Conservation (phyloP, 2,113 vertebrate genomes). For the Channa argus region DNA sequence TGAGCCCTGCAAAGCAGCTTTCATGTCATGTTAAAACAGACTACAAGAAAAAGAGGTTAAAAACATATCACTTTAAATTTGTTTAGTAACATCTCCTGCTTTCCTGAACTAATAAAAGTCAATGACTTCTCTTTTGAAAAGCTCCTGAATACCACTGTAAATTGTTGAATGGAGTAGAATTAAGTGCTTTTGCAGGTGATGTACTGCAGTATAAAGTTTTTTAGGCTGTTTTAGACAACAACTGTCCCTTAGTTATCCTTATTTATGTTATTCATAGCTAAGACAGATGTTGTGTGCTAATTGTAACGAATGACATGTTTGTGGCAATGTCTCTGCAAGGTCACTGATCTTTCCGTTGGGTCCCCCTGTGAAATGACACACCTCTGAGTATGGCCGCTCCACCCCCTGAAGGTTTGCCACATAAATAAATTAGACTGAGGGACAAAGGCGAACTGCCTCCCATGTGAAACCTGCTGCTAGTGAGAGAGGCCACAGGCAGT, state of each 20-base stretch:
- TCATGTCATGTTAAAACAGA: slow-evolving; percentile 46
- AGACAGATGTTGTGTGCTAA: slow-evolving; percentile 61
- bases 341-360: slow-evolving; percentile 73
- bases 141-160: background rate
- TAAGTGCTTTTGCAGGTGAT: slow-evolving; percentile 9
- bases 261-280: slow-evolving; percentile 38
- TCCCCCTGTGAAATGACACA: slow-evolving; percentile 74
- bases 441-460: slow-evolving; percentile 66
- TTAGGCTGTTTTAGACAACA: slow-evolving; percentile 35
- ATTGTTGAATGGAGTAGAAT: slow-evolving; percentile 9
- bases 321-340: slow-evolving; percentile 70
- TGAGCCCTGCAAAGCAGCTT: slow-evolving; percentile 44
- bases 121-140: no score
- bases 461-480: slow-evolving; percentile 39
- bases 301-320: slow-evolving; percentile 70
- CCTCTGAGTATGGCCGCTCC: slow-evolving; percentile 70
- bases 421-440: slow-evolving; percentile 80
- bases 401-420: slow-evolving; percentile 79
- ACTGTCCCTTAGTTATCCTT: slow-evolving; percentile 7
- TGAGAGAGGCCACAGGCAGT: slow-evolving; percentile 48
- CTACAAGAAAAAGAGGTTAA: slow-evolving; percentile 13
- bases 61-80: slow-evolving; percentile 7
- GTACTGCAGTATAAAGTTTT: slow-evolving; percentile 35
- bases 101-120: slow-evolving; percentile 15
- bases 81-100: slow-evolving; percentile 11